phyloP scores from a whole-genome alignment of 2,797 vertebrate genomes.

The Cuculus canorus region DNA sequence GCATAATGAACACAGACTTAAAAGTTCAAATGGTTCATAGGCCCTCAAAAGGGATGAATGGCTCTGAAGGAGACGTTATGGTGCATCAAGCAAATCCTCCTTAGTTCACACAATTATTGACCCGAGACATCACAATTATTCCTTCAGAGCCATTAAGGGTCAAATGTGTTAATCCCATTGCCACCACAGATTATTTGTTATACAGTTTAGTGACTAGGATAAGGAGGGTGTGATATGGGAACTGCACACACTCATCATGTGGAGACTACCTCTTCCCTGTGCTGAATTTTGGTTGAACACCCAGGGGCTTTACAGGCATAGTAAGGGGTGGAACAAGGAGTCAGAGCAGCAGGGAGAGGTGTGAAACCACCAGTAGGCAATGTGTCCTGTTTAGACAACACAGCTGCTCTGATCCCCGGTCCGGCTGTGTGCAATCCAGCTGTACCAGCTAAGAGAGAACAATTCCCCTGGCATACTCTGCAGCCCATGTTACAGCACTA shows the following conservation, averaged over 20 bases:
- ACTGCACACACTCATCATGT: neutral
- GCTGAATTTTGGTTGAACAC: neutral
- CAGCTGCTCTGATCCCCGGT: neutral
- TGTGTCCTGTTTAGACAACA: fast-evolving
- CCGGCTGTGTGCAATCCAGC: neutral
- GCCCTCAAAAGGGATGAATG: slow-evolving; percentile 37
- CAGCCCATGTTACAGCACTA: neutral
- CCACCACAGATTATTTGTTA: slow-evolving; percentile 62
- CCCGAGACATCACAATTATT: slow-evolving; percentile 55
- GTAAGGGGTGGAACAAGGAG: neutral
- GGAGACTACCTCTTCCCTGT: neutral
- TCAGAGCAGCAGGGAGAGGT: neutral
- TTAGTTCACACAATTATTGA: slow-evolving; percentile 60
- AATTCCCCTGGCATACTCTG: neutral
- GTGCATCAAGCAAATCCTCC: slow-evolving; percentile 61
- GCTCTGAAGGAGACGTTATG: slow-evolving; percentile 29
- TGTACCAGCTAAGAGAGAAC: neutral
- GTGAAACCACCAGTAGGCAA: neutral
- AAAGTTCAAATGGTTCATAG: slow-evolving; percentile 45
- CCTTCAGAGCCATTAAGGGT: slow-evolving; percentile 66
- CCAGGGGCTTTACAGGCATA: neutral
- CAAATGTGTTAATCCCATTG: slow-evolving; percentile 63
- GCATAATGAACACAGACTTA: slow-evolving; percentile 23
- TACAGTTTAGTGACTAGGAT: slow-evolving; percentile 49
- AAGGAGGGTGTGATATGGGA: slow-evolving; percentile 22